Evolutionary conservation across 2,113 vertebrate genomes (phyloP), one percentile per base, ranked within the genome.

Genomic region (Benitochromis conjunctus): DNA sequence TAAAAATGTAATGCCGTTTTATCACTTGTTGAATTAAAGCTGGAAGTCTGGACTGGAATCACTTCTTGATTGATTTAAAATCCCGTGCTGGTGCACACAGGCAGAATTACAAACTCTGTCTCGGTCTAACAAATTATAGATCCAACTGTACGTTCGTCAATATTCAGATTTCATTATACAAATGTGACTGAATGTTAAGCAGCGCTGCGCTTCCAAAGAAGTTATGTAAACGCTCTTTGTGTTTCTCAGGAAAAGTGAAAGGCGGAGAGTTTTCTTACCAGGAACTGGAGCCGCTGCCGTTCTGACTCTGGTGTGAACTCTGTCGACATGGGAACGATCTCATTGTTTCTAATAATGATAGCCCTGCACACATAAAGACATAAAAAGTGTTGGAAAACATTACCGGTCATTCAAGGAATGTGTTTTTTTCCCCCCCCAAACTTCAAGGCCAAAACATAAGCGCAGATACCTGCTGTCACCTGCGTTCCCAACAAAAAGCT

Each of bases 271-370:
- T 55, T 48, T 81, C 97, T 97, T 96, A 99, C 99, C 97, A 99
- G 96, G 93, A 99, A 99, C 91, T 99, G 99, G 62, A 99, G 97
- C 60, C 98, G 93, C 91, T 98, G 99, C 29, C 99, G 96, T 86
- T 99, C 99, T 0, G 98, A 97, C 88, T 99, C 99, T 0, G 99
- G 99, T 18, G 99, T 99, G 95, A 99, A 99, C 94, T 99, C 98
- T 34, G 97, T 97, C 69, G 99, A 99, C 98, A 99, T 96, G 77
- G 97, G 96, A 87, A 99, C 96, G 80, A 99, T 96, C 92, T 99
- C 98, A 1, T 97, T 97, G 6, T 96, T 97, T 89, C 97, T 96
- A 80, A 99, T 95, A 91, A 99, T 98, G 89, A 99, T 98, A 77
- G 98, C 98, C 94, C 99, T 99, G 96, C 24, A 94, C 66, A 87